These are phyloP conservation scores for Harpegnathos saltator DNA, from an alignment of 1,140 invertebrate genomes.

Conservation along the genomic window DNA sequence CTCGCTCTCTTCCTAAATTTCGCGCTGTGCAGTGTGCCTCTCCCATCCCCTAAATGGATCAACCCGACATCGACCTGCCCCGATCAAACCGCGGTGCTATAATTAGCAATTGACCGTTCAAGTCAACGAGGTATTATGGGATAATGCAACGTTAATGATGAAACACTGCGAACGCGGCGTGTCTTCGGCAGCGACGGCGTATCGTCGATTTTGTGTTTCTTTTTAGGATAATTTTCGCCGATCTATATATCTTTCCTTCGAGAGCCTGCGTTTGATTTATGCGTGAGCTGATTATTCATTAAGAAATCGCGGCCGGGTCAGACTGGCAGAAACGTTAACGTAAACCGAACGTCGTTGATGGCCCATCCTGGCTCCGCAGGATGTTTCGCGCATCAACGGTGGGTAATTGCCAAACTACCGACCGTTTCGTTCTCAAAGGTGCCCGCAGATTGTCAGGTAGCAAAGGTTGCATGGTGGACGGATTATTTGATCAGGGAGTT, in stretches of 20 bases:
- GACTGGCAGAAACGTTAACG: not conserved
- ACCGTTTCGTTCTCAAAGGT: slow-evolving; percentile 49
- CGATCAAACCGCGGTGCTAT: not conserved
- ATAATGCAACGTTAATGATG: not conserved
- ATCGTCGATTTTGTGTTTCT: no score
- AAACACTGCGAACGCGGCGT: not conserved
- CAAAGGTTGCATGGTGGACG: slow-evolving; percentile 39
- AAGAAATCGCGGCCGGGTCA: slow-evolving; percentile 1
- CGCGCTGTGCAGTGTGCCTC: not conserved
- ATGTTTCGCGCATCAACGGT: not conserved
- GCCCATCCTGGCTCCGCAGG: not conserved
- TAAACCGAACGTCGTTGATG: not conserved
- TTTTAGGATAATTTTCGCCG: no score
- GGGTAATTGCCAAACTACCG: not conserved
- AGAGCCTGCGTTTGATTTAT: not conserved
- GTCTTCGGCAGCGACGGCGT: not conserved
- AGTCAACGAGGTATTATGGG: not conserved
- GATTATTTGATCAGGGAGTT: slow-evolving; percentile 53
- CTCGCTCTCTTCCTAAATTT: slow-evolving; percentile 17
- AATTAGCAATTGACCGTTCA: not conserved
- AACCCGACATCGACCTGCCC: not conserved
- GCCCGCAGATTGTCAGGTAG: slow-evolving; percentile 44
- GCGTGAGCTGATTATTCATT: no score
- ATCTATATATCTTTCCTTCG: not conserved
- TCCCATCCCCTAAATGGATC: slow-evolving; percentile 1